Evolutionary conservation across 2,797 vertebrate species (phyloP), one percentile per base, ranked within the genome.

Genomic region (Siniperca scherzeri): DNA sequence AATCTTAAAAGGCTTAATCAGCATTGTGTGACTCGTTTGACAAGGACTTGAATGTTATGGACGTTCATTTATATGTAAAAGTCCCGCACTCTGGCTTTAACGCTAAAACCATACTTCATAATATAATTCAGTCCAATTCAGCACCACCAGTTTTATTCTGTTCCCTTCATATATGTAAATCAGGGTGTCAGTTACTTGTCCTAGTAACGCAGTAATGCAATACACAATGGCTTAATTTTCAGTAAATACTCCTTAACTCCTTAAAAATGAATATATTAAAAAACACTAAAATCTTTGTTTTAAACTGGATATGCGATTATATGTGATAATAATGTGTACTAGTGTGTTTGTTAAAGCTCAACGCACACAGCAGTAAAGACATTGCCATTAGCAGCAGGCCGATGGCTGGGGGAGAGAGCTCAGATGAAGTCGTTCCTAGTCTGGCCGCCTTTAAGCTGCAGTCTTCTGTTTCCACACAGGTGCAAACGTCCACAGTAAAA

Each of bases 281-380:
- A 30, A 69, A 25, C 2, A 30, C 2, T 21, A 16, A 60, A 60
- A 16, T 44, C 1, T 25, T 42, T 40, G 10, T 46, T n/a, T 22
- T 7, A 36, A 68, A 33, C 13, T 55, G 25, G 0, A 1, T 33
- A 27, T 77, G 5, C 38, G 44, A 17, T 36, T 4, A 36, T 44
- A 21, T 52, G 4, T 12, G 10, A 17, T 16, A 14, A 42, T 25
- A 14, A 42, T 25, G 22, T 81, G 25, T 11, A 7, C 16, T 5
- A 13, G 1, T 14, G n/a, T 55, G 38, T 59, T 66, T 70, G 12
- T 50, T 60, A 13, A 70, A 56, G 21, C 1, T 70, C 3, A 53
- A 95, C 96, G 95, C 78, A 97, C 96, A 65, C 48, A 96, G 71
- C 30, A 97, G 70, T 75, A 96, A 64, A 57, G 90, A 91, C 21